Base-by-base conservation (phyloP, 2,797 vertebrate species). In the Microctenopoma stevenorrisi region DNA sequence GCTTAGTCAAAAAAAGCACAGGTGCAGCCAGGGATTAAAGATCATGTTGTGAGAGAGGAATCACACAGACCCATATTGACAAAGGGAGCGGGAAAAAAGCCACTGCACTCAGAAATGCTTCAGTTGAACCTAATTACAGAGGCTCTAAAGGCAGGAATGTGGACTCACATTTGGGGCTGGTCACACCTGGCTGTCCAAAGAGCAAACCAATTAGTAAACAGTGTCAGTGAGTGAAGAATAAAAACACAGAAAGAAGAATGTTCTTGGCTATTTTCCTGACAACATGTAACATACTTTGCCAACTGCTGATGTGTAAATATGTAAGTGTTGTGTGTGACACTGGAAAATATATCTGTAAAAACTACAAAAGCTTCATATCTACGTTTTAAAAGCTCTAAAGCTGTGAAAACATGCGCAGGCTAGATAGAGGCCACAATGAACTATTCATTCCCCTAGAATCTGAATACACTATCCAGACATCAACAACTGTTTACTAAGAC, bases 111-210 rank as follows among this genome's bases (percentile, higher is more conserved):
- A 87, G 88, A 92, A 91, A 90, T 88, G 86, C 85, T 89, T 72
- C 82, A 91, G 83, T 82, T 88, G 76, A 86, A 79, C 81, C 84
- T 92, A 94, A 94, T 92, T 92, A 92, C 90, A 93, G 77, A 76
- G 76, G 75, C 74, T 90, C 83, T 72, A 68, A 83, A 80, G 86
- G 59, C 83, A 91, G 86, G 92, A 94, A 94, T 94, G 91, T 78
- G 68, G 91, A 89, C 88, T 89, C 88, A 86, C 85, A 88, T 89
- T 90, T 61, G 68, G 70, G 82, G 73, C 79, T 46, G 78, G 85
- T 85, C 90, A 90, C 90, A 93, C 91, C 91, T 92, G 92, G 89
- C 73, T 78, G 82, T 85, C 86, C 82, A 75, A 76, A 86, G 82
- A 90, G 68, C 5, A 2, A 71, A 77, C 72, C 82, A 85, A 89